Conservation (phyloP, 1,140 invertebrate genomes). For the Bombus huntii region DNA sequence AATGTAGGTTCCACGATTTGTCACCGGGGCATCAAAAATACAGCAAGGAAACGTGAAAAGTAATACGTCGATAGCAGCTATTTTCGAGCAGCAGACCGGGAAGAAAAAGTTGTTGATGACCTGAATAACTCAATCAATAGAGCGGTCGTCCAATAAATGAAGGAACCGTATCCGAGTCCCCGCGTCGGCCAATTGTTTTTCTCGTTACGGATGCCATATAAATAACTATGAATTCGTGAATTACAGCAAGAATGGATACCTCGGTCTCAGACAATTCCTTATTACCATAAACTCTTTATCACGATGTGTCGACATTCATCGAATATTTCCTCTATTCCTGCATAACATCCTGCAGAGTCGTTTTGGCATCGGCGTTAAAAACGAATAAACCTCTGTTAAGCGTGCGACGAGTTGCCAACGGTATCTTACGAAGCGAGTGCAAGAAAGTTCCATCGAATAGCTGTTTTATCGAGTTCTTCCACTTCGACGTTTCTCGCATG, state of each 20-base stretch:
- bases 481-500: background rate
- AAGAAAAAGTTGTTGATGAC: constrained; percentile 32
- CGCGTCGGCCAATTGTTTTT: constrained; percentile 21
- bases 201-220: constrained; percentile 12
- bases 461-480: constrained; percentile 36
- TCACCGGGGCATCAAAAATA: background rate
- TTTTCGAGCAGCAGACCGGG: background rate
- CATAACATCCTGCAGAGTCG: constrained; percentile 13
- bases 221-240: background rate
- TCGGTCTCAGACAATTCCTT: background rate
- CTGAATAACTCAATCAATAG: constrained; percentile 39
- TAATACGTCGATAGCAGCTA: constrained; percentile 8
- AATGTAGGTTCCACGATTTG: background rate
- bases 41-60: background rate
- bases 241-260: background rate
- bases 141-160: constrained; percentile 20
- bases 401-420: constrained; percentile 30
- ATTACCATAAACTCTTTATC: background rate
- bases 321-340: background rate
- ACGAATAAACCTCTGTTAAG: background rate
- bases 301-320: no score
- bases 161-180: constrained; percentile 4
- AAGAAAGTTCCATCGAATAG: constrained; percentile 28
- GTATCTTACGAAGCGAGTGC: background rate
- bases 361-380: background rate